A percentile compares a stretch with the other conserved stretches of the same genome.
These are phyloP conservation scores for Typhlichthys subterraneus DNA, from an alignment of 2,797 vertebrate species.

Conservation along the genomic window DNA sequence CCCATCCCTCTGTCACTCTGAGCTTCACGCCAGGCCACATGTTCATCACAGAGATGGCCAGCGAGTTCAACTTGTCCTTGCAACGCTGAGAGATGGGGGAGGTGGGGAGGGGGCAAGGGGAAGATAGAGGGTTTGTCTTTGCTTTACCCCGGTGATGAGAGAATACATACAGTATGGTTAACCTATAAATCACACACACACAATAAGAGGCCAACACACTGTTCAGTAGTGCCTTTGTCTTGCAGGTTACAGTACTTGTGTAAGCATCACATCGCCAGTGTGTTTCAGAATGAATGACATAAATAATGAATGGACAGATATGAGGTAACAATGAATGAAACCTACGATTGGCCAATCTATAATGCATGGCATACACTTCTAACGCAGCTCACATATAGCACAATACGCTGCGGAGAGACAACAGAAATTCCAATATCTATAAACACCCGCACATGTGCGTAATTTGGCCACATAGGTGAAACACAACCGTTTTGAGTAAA, in stretches of 20 bases:
- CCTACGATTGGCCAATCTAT: background rate
- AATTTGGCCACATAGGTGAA: conserved; percentile 2
- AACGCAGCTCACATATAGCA: background rate
- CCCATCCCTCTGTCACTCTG: conserved; percentile 97
- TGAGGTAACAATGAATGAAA: background rate
- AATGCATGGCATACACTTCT: background rate
- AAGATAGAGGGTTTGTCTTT: background rate
- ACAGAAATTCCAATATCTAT: background rate
- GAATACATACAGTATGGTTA: too few species aligned
- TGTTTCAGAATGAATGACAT: background rate
- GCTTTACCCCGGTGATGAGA: too few species aligned
- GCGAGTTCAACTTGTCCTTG: conserved; percentile 95
- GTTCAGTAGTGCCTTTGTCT: too few species aligned
- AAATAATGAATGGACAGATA: background rate
- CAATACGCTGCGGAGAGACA: background rate
- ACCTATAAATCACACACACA: too few species aligned
- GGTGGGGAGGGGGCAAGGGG: background rate
- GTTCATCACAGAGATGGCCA: conserved; percentile 99
- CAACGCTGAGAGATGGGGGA: conserved; percentile 81
- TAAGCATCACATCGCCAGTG: too few species aligned
- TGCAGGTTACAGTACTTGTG: too few species aligned
- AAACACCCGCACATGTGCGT: background rate
- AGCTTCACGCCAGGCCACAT: conserved; percentile 97
- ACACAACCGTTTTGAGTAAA: background rate
- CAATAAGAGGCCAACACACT: too few species aligned